A percentile compares a stretch with the other conserved stretches of the same genome.
These are phyloP conservation scores for Nothocercus julius DNA, from an alignment of 2,113 vertebrate species.

Conservation along the genomic window DNA sequence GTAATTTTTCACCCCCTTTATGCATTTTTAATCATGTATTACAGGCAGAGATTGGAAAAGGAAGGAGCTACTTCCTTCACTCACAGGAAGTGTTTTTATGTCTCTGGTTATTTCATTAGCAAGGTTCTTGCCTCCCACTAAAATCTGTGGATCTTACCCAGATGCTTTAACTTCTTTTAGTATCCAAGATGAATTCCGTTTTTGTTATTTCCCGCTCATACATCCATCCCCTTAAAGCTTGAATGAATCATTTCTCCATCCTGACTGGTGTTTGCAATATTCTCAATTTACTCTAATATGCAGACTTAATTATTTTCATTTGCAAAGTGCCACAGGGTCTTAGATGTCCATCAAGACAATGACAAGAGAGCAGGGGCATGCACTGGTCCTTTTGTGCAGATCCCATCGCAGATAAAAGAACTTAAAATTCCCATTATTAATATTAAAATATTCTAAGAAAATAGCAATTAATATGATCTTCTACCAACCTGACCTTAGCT, in stretches of 20 bases:
- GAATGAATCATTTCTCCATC: constrained; percentile 41
- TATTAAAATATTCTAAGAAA: neutral
- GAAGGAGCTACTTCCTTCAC: constrained; percentile 9
- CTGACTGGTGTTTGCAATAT: neutral
- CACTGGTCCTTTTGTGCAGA: neutral
- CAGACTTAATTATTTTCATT: constrained; percentile 37
- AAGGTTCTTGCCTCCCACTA: constrained; percentile 44
- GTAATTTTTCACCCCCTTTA: neutral
- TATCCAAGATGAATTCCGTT: constrained; percentile 29
- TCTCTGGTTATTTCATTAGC: constrained; percentile 46
- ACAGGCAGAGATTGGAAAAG: neutral
- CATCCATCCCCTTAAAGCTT: constrained; percentile 1
- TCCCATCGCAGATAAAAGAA: neutral
- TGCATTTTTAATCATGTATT: neutral
- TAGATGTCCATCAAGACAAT: neutral
- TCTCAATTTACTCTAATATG: neutral
- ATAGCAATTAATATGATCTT: neutral
- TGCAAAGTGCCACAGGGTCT: neutral
- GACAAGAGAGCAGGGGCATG: neutral
- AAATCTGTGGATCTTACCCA: constrained; percentile 38
- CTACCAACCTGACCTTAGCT: neutral
- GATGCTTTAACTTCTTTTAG: constrained; percentile 50
- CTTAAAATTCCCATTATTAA: constrained; percentile 2
- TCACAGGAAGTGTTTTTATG: neutral
- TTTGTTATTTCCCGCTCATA: constrained; percentile 51